A percentile compares a stretch with the other conserved stretches of the same genome.
Conservation (phyloP, 2,888 invertebrate species). For the Dicycla oo region DNA sequence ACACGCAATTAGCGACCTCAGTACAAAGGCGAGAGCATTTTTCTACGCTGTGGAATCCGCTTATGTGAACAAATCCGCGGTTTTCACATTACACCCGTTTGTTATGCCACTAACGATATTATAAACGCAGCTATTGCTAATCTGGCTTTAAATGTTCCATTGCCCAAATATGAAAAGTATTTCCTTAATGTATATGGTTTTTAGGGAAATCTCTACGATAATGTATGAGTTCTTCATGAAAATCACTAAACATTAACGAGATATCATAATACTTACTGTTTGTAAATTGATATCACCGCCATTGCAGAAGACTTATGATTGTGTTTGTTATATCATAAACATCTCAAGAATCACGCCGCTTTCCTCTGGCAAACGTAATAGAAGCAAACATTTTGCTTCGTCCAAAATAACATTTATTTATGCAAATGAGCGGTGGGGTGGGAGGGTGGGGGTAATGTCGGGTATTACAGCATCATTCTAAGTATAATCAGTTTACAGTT, state of each 20-base stretch:
- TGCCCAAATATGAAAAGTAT: slow-evolving; percentile 45
- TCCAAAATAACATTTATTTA: slow-evolving; percentile 81
- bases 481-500: slow-evolving; percentile 82
- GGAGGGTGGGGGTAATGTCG: slow-evolving; percentile 71
- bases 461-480: slow-evolving; percentile 84
- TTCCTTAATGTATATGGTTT: slow-evolving; percentile 8
- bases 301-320: slow-evolving; percentile 32
- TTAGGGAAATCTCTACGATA: slow-evolving; percentile 2
- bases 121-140: slow-evolving; percentile 71
- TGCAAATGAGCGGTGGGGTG: slow-evolving; percentile 74
- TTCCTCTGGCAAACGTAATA: slow-evolving; percentile 66
- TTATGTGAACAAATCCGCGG: slow-evolving; percentile 72
- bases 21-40: slow-evolving; percentile 70
- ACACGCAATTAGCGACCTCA: slow-evolving; percentile 68
- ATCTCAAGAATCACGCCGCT: slow-evolving; percentile 58
- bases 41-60: slow-evolving; percentile 71
- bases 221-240: slow-evolving; percentile 5
- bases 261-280: slow-evolving; percentile 22
- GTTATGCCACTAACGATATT: slow-evolving; percentile 75
- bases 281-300: slow-evolving; percentile 29
- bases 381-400: slow-evolving; percentile 76
- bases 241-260: slow-evolving; percentile 14
- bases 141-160: slow-evolving; percentile 63
- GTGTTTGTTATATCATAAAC: slow-evolving; percentile 42
- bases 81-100: slow-evolving; percentile 76